Base-by-base conservation (phyloP, 2,888 invertebrate species). In the Acrobasis suavella region DNA sequence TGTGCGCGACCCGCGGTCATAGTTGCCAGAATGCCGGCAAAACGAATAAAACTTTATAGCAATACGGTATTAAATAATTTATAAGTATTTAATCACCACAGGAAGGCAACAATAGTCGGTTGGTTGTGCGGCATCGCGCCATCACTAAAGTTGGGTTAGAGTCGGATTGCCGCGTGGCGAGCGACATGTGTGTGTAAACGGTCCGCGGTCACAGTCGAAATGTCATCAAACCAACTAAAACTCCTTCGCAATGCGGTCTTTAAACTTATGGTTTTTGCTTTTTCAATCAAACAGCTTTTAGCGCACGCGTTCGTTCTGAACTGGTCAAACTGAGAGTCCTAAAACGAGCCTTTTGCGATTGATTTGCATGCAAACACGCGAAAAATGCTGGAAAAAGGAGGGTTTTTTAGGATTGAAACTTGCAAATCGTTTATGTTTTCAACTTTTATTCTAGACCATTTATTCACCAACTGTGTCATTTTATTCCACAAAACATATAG, bases 241-340 rank as follows among this genome's bases (percentile, higher is more conserved):
- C 76, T 87, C 87, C 88, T 86, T 87, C 88, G 85, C 88, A 86
- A 80, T 89, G 87, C 90, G 83, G 86, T 85, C 83, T 84, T 84
- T 85, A 83, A 86, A 85, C 83, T 83, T 80, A 78, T 75, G 69
- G 79, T 83, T 83, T 82, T 80, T 75, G 72, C 72, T 69, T 69
- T 73, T 77, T 70, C 78, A 79, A 82, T 83, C 78, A 73, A 80
- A 76, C 64, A 66, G 60, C 61, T 64, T 64, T 58, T 56, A n/a
- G n/a, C n/a, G 55, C 56, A 50, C 50, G 2, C 14, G 14, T 12
- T 42, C 12, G 12, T 42, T 42, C 42, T 12, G 42, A 42, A 5
- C 42, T 42, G 14, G 10, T 14, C 2, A 42, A 42, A 42, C 12
- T 42, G 42, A 42, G 14, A 14, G 9, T 42, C 42, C 12, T 42